Conservation (phyloP, 2,888 invertebrate species). For the Megalurothrips usitatus region DNA sequence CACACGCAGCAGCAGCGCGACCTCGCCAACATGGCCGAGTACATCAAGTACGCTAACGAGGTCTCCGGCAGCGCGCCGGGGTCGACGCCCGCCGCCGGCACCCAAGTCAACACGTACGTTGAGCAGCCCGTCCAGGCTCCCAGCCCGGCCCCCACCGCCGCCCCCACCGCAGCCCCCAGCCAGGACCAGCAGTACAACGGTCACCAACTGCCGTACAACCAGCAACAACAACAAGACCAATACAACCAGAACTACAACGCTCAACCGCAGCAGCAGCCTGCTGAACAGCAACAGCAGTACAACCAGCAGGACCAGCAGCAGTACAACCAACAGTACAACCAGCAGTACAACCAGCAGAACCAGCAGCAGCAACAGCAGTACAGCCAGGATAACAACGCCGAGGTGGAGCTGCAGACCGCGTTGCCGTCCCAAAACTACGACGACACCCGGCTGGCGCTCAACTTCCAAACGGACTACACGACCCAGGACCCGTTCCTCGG, state of each 20-base stretch:
- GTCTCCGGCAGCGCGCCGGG: neutral
- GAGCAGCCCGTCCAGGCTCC: neutral
- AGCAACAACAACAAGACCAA: neutral
- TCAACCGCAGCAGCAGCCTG: neutral
- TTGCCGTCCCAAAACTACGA: conserved; percentile 11
- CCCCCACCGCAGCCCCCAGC: neutral
- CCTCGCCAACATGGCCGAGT: neutral
- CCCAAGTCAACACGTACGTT: neutral
- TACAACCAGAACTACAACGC: neutral
- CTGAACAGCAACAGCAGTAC: neutral
- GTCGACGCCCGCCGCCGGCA: neutral
- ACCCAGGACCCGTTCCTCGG: conserved; percentile 2
- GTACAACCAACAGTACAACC: neutral
- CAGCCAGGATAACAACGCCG: neutral
- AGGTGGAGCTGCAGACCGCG: neutral
- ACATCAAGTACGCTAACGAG: neutral
- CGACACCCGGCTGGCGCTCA: conserved; percentile 10
- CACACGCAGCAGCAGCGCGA: neutral
- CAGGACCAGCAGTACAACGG: conserved; percentile 25
- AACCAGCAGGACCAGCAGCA: neutral
- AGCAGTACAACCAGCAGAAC: neutral
- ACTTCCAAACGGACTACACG: conserved; percentile 21
- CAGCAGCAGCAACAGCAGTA: conserved; percentile 8
- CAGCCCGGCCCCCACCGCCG: neutral
- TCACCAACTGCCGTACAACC: conserved; percentile 1